phyloP scores from a whole-genome alignment of 2,113 vertebrate genomes.

The Sphyrna mokarran region DNA sequence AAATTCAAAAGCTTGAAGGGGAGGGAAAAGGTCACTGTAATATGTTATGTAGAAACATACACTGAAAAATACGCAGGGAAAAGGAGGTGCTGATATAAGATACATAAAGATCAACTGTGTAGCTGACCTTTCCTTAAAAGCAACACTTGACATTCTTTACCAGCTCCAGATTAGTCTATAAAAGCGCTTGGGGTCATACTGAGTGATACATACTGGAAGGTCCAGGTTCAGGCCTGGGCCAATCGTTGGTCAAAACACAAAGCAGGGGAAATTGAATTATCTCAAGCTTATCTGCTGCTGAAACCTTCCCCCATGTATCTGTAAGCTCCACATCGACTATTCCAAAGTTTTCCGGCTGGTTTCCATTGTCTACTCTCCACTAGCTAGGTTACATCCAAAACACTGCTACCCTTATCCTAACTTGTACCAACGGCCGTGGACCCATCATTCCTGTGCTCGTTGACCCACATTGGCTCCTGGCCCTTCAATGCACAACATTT shows the following conservation, averaged over 20 bases:
- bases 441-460: neutral
- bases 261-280: neutral
- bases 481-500: neutral
- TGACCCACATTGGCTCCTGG: neutral
- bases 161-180: neutral
- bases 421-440: neutral
- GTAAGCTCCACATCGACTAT: neutral
- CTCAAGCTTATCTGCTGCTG: neutral
- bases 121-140: neutral
- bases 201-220: neutral
- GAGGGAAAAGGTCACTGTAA: neutral
- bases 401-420: neutral
- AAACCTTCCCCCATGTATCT: neutral
- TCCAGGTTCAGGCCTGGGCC: neutral
- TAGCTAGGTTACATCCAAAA: neutral
- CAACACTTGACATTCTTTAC: neutral
- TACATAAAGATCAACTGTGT: neutral
- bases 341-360: neutral
- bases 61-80: neutral
- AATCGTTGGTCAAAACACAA: neutral
- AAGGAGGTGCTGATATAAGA: neutral
- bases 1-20: neutral
- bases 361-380: neutral
- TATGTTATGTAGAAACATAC: neutral
- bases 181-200: neutral